Percentiles rank a stretch among this genome's conserved stretches.
Evolutionary conservation across 1,140 invertebrate genomes (phyloP).

Genomic region (Lerema accius): DNA sequence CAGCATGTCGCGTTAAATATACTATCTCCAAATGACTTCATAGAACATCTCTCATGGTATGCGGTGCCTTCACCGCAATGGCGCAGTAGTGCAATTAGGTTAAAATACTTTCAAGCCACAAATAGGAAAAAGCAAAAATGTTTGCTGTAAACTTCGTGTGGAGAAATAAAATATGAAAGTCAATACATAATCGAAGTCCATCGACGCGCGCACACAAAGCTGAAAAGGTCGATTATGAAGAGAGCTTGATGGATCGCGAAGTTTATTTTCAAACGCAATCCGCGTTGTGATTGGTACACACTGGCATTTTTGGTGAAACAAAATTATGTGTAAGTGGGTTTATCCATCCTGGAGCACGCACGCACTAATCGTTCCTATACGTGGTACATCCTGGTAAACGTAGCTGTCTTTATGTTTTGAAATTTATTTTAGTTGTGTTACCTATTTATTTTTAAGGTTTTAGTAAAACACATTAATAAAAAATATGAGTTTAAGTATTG

Average conservation of each 20-base stretch:
- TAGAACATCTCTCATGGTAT: too few species aligned
- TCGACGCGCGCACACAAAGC: conserved; percentile 35
- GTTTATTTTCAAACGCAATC: conserved; percentile 37
- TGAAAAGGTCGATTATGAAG: conserved; percentile 38
- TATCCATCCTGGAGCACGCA: too few species aligned
- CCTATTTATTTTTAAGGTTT: too few species aligned
- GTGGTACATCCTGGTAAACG: too few species aligned
- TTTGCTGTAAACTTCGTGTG: conserved; percentile 2
- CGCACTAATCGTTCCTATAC: too few species aligned
- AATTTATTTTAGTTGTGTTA: too few species aligned
- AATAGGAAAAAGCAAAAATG: conserved; percentile 2
- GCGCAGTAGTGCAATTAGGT: conserved; percentile 1
- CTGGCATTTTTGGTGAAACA: neutral
- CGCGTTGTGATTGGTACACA: conserved; percentile 13
- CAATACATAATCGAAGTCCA: conserved; percentile 32
- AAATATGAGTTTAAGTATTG: too few species aligned
- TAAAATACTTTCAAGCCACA: conserved; percentile 10
- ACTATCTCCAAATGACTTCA: too few species aligned
- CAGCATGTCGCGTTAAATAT: too few species aligned
- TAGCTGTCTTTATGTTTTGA: too few species aligned
- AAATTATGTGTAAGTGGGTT: too few species aligned
- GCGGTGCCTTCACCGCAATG: neutral
- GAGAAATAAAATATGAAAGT: conserved; percentile 14
- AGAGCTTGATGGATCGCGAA: conserved; percentile 38
- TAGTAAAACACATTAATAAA: too few species aligned